Evolutionary conservation across 23 tunicate species (phyloP).

Genomic region (Styela plicata): DNA sequence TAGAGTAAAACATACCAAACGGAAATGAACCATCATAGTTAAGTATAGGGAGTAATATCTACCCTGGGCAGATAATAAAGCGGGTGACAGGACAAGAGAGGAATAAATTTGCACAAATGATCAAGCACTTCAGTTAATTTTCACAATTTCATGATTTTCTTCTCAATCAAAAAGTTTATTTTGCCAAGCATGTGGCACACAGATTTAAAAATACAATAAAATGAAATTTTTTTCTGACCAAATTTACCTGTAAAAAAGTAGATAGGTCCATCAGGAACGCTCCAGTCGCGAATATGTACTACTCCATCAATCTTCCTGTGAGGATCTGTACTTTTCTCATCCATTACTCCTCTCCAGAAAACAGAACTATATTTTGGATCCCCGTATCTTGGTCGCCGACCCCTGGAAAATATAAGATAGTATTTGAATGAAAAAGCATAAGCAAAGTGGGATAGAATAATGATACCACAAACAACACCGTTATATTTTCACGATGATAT

Average conservation of each 20-base stretch:
- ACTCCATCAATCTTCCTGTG: conserved; percentile 65
- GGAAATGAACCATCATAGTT: too few relatives aligned
- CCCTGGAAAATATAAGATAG: conserved; percentile 32
- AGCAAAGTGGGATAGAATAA: too few relatives aligned
- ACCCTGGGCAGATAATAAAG: too few relatives aligned
- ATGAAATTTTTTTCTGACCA: not conserved
- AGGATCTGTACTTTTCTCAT: conserved; percentile 3
- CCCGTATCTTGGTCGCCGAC: conserved; percentile 71
- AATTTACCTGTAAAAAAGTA: conserved; percentile 63
- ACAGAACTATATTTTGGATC: conserved; percentile 41
- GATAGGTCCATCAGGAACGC: conserved; percentile 51
- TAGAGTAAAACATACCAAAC: too few relatives aligned
- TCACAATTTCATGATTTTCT: too few relatives aligned
- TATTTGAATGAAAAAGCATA: not conserved
- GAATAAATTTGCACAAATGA: too few relatives aligned
- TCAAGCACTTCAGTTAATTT: too few relatives aligned
- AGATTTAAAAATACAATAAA: not conserved
- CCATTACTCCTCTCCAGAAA: conserved; percentile 53
- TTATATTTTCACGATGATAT: too few relatives aligned
- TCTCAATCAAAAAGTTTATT: too few relatives aligned
- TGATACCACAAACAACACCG: too few relatives aligned
- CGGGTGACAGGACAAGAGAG: too few relatives aligned
- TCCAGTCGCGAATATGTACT: conserved; percentile 61
- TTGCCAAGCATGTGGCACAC: not conserved
- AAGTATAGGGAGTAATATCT: too few relatives aligned